Percentiles rank a stretch among this genome's conserved stretches.
phyloP scores from a whole-genome alignment of 2,797 vertebrate species.

The Melanotaenia nigrans region DNA sequence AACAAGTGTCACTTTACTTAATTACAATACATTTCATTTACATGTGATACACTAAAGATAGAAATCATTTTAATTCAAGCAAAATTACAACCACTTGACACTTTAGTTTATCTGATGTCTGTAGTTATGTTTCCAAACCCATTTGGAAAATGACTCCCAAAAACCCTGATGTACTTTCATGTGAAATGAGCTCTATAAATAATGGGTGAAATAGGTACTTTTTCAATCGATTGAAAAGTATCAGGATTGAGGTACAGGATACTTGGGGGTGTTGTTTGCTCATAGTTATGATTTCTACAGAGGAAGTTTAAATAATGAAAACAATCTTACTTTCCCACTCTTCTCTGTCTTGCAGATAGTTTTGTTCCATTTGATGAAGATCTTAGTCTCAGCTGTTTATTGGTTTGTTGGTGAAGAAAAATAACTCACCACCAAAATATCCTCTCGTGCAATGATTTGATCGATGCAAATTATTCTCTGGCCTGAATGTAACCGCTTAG shows the following conservation, averaged over 20 bases:
- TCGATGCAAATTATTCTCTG: no score
- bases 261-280: neutral
- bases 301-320: neutral
- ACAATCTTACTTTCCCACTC: no score
- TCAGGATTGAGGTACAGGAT: no score
- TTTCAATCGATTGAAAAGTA: no score
- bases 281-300: neutral
- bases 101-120: conserved; percentile 44
- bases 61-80: conserved; percentile 35
- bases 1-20: no score
- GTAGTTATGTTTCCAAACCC: conserved; percentile 45
- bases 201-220: no score
- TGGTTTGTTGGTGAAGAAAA: neutral
- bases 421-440: neutral
- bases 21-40: neutral
- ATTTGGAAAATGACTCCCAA: neutral
- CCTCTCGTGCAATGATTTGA: neutral
- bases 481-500: neutral
- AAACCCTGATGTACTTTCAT: no score
- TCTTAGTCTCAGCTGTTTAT: neutral
- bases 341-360: no score
- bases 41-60: conserved; percentile 25
- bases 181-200: no score
- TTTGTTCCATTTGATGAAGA: no score
- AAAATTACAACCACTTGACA: conserved; percentile 36